A percentile compares a stretch with the other conserved stretches of the same genome.
Evolutionary conservation across 2,888 invertebrate genomes (phyloP).

Genomic region (Phymatocera aterrima): DNA sequence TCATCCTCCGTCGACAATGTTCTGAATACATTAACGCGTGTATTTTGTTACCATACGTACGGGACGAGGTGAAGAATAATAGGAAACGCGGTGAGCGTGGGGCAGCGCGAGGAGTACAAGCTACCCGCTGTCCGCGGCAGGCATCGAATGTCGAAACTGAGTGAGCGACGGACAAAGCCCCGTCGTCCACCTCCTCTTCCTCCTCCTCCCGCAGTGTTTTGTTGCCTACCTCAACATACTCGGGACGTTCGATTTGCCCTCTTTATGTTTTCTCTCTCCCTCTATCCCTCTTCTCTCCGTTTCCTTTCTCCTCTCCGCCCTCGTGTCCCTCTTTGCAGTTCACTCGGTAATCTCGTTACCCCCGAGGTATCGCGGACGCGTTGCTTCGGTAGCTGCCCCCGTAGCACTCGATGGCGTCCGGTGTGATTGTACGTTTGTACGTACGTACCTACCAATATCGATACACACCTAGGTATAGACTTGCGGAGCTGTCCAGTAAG

Average conservation of each 20-base stretch:
- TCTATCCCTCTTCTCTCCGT: not conserved
- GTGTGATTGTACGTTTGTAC: constrained; percentile 6
- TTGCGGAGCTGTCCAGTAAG: no score
- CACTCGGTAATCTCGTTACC: constrained; percentile 22
- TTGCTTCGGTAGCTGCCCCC: not conserved
- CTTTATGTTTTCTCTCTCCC: not conserved
- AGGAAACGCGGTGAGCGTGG: constrained; percentile 30
- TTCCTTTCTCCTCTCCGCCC: not conserved
- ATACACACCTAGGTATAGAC: no score
- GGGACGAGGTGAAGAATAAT: not conserved
- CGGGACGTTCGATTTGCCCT: no score
- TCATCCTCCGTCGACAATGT: not conserved
- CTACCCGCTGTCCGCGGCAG: constrained; percentile 27
- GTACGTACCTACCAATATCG: no score
- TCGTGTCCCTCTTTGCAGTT: not conserved
- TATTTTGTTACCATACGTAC: not conserved
- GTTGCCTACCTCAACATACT: constrained; percentile 31
- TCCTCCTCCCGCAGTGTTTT: constrained; percentile 10
- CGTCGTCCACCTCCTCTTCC: constrained; percentile 25
- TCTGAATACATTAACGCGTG: not conserved
- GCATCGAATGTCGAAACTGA: constrained; percentile 36
- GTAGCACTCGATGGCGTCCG: constrained; percentile 26
- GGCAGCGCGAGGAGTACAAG: constrained; percentile 5
- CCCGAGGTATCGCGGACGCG: constrained; percentile 17
- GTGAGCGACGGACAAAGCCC: constrained; percentile 35